These are phyloP conservation scores for Phataginus tricuspis DNA, from an alignment of 2,797 vertebrate species.

Conservation along the genomic window DNA sequence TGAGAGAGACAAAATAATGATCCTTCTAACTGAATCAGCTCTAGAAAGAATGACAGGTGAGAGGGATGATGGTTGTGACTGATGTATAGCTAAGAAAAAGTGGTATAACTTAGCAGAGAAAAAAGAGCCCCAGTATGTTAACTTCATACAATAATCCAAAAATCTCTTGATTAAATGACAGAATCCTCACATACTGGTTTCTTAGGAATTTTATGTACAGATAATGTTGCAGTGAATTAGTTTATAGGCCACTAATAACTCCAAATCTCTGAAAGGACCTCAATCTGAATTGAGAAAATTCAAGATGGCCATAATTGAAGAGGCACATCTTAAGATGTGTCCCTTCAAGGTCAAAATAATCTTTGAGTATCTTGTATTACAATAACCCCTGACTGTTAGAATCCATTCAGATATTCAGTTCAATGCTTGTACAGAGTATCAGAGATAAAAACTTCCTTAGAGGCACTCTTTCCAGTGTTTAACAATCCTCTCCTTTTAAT, in stretches of 20 bases:
- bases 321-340: not conserved
- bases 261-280: not conserved
- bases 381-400: not conserved
- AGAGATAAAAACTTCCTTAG: slow-evolving; percentile 36
- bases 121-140: not conserved
- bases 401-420: slow-evolving; percentile 41
- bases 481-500: slow-evolving; percentile 55
- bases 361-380: slow-evolving; percentile 12
- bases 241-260: not conserved
- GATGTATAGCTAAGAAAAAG: not conserved
- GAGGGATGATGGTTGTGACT: not conserved
- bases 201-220: not conserved
- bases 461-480: not conserved
- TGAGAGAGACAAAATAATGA: not conserved
- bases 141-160: not conserved
- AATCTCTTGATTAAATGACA: not conserved
- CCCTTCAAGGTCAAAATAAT: not conserved
- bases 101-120: not conserved
- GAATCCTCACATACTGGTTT: not conserved
- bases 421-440: slow-evolving; percentile 12
- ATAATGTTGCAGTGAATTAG: not conserved
- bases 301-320: slow-evolving; percentile 54
- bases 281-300: slow-evolving; percentile 55
- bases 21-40: not conserved
- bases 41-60: not conserved